Percentiles rank a stretch among this genome's conserved stretches.
Evolutionary conservation across 2,113 vertebrate genomes (phyloP).

Genomic region (Ceyx margarethae): DNA sequence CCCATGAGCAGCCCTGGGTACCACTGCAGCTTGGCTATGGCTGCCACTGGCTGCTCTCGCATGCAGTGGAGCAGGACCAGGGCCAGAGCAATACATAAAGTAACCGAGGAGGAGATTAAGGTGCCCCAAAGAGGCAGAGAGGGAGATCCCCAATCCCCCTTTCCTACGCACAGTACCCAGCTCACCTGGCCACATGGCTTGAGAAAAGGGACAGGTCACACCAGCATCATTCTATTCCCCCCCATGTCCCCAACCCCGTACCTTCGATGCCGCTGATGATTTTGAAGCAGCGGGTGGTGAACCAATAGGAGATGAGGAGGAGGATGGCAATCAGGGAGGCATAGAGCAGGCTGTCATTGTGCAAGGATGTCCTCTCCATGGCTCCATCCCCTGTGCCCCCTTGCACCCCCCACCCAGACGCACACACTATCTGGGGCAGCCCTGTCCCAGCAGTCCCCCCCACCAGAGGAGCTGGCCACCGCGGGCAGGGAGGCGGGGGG

Average conservation of each 20-base stretch:
- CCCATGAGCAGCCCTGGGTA: neutral
- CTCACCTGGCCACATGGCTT: rapidly evolving
- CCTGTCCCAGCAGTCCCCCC: constrained; percentile 21
- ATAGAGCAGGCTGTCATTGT: constrained; percentile 73
- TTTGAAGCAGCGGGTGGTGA: constrained; percentile 70
- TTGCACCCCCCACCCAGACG: neutral
- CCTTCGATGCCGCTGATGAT: constrained; percentile 71
- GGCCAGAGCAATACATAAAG: neutral
- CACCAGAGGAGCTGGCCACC: neutral
- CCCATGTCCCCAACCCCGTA: neutral
- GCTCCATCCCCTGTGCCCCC: constrained; percentile 52
- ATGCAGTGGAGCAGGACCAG: neutral
- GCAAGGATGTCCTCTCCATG: constrained; percentile 70
- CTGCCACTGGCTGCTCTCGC: neutral
- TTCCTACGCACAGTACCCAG: neutral
- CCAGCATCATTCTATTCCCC: neutral
- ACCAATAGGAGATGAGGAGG: constrained; percentile 74
- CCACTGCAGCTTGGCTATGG: rapidly evolving
- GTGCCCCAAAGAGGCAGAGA: neutral
- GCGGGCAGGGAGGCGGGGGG: constrained; percentile 29
- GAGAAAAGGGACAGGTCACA: rapidly evolving
- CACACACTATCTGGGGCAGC: constrained; percentile 2
- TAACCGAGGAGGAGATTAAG: neutral
- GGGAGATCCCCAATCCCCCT: no score
- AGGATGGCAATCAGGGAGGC: constrained; percentile 68